Evolutionary conservation across 2,888 invertebrate species (phyloP).

Genomic region (Chironomus tentans): DNA sequence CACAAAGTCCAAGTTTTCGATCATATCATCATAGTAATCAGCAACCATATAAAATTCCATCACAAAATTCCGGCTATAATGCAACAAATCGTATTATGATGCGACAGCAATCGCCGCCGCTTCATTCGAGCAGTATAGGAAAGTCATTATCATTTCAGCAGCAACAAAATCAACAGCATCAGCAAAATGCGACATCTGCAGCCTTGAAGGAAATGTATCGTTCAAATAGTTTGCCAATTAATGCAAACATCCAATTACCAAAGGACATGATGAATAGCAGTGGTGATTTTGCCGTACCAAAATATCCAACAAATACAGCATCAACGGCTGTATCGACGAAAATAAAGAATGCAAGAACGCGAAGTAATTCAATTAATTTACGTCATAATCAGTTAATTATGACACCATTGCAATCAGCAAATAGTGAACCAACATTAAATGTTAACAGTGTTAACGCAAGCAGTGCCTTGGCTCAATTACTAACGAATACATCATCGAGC

Average conservation of each 20-base stretch:
- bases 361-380: conserved; percentile 39
- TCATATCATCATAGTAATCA: conserved; percentile 22
- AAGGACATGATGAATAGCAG: conserved; percentile 32
- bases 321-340: conserved; percentile 29
- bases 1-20: conserved; percentile 23
- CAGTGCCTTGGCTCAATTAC: conserved; percentile 74
- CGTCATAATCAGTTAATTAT: conserved; percentile 34
- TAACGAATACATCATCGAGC: conserved; percentile 44
- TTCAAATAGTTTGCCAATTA: conserved; percentile 53
- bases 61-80: conserved; percentile 6
- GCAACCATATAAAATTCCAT: conserved; percentile 27
- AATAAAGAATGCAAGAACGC: conserved; percentile 32
- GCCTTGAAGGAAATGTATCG: conserved; percentile 47
- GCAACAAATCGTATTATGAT: conserved; percentile 21
- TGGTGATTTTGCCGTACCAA: conserved; percentile 39
- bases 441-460: conserved; percentile 45
- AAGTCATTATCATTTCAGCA: conserved; percentile 6
- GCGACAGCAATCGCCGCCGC: conserved; percentile 24
- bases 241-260: conserved; percentile 43
- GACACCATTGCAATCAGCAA: conserved; percentile 60
- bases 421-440: conserved; percentile 65
- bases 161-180: background rate
- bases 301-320: conserved; percentile 32
- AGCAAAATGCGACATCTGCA: conserved; percentile 11
- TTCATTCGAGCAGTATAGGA: background rate